Base-by-base conservation (phyloP, 2,113 vertebrate genomes). In the Larimichthys polyactis region DNA sequence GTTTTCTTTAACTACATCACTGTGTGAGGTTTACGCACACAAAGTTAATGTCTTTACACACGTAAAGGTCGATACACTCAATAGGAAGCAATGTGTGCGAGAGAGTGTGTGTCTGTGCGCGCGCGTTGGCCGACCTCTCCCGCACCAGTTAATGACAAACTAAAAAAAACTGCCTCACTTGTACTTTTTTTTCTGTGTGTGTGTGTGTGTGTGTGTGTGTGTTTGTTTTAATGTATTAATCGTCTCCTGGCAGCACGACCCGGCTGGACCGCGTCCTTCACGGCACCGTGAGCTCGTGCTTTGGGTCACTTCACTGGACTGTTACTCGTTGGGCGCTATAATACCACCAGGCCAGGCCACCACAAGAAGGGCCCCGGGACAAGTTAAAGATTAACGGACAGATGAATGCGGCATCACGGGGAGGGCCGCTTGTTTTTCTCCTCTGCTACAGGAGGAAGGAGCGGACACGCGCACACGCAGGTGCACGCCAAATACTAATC, bases 341-440 rank as follows among this genome's bases (percentile, higher is more conserved):
- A 40, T 9, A 8, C 74, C 75, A 36, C 70, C 44, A 59, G 49
- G 71, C 77, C 63, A 2, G 36, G 36, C 36, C 8, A 40, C 7
- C 59, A 64, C 36, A 62, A 71, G 55, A 62, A 71, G 55, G 43
- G 46, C 62, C 77, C 40, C 74, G 52, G 79, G 87, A 65, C 32
- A 12, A 57, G 91, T 93, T 93, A 92, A 90, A 88, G 5, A 89
- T 86, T 94, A 94, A 91, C 87, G 44, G 24, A 2, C 16, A 6
- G 4, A 54, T 75, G 32, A 82, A 84, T 78, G 84, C 75, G 11
- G 73, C 64, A 40, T 49, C 78, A 70, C 79, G 64, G 4, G 55
- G 71, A 69, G 58, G 27, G 48, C n/a, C 12, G 54, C 17, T 40
- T 83, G 36, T 81, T 87, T 81, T 73, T 57, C 76, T 62, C 11